Percentiles rank a stretch among this genome's conserved stretches.
Evolutionary conservation across 2,888 invertebrate genomes (phyloP).

Genomic region (Morinoia aosen): DNA sequence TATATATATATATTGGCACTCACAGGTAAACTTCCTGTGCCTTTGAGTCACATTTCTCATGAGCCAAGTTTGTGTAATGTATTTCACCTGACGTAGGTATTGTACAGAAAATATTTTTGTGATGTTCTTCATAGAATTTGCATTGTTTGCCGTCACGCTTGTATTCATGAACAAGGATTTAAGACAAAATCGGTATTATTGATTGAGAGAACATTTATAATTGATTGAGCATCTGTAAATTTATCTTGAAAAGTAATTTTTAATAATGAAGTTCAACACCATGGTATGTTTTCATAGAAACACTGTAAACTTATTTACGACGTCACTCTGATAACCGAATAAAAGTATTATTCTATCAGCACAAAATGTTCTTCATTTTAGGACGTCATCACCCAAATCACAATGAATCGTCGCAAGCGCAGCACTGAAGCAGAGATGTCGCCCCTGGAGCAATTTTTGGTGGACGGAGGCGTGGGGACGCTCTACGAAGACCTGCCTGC

Average conservation of each 20-base stretch:
- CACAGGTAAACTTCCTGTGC: too few species aligned
- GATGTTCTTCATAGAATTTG: background rate
- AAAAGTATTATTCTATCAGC: too few species aligned
- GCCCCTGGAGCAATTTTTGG: conserved; percentile 35
- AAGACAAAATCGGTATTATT: background rate
- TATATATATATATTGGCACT: too few species aligned
- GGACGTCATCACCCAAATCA: conserved; percentile 43
- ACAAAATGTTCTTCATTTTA: background rate
- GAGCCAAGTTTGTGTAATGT: too few species aligned
- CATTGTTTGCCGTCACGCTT: background rate
- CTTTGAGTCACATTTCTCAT: too few species aligned
- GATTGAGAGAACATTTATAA: background rate
- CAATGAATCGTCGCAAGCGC: background rate
- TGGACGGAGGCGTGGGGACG: conserved; percentile 5
- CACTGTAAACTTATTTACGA: background rate
- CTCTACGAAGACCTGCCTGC: conserved; percentile 47
- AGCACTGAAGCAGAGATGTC: background rate
- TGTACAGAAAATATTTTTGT: too few species aligned
- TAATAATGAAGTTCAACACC: background rate
- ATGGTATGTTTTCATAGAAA: background rate
- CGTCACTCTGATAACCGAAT: background rate
- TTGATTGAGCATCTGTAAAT: background rate
- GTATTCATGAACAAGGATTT: background rate
- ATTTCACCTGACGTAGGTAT: too few species aligned
- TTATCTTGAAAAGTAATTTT: background rate